Evolutionary conservation across 2,888 invertebrate species (phyloP), one percentile per base, ranked within the genome.

Genomic region (Drosophila neotestacea): DNA sequence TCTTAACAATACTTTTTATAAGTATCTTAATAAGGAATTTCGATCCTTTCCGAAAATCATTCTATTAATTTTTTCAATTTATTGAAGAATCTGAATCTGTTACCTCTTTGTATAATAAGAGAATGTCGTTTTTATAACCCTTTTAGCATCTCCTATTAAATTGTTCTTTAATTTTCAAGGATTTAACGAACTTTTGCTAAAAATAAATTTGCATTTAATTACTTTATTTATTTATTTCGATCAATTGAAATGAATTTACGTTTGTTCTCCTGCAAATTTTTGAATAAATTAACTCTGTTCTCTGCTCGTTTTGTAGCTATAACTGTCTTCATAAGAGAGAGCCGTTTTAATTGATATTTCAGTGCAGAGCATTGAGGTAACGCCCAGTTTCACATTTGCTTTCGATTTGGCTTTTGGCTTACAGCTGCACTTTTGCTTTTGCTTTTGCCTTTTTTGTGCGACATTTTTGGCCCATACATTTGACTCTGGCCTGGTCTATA

Each of bases 401-500:
- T 66, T 63, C 62, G 58, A 70, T 60, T 66, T 79, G 56, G 39
- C 59, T 50, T 62, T 52, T 64, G 64, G 59, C 50, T 52, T 69
- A 58, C 50, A 47, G 58, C 51, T 70, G 65, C 60, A 70, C 34
- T 65, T 70, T 70, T 73, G 67, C 58, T 63, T 70, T 74, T 70
- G 70, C 22, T 22, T 16, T 16, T 22, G 2, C 52, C 48, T 70
- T 70, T 71, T 71, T 67, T 58, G 46, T 82, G 77, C 70, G 83
- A 81, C 83, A 81, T 81, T 82, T 81, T 82, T 82, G 79, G 81
- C 72, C 72, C 71, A 56, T 72, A 54, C 64, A 71, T 72, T 80
- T 79, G 81, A 73, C 73, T 71, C 55, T 65, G 71, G 46, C 39
- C 58, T 46, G 60, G 28, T 54, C 60, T 52, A 50, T 56, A 58